Evolutionary conservation across 1,140 invertebrate genomes (phyloP), one percentile per base, ranked within the genome.

Genomic region (Cydia splendana): DNA sequence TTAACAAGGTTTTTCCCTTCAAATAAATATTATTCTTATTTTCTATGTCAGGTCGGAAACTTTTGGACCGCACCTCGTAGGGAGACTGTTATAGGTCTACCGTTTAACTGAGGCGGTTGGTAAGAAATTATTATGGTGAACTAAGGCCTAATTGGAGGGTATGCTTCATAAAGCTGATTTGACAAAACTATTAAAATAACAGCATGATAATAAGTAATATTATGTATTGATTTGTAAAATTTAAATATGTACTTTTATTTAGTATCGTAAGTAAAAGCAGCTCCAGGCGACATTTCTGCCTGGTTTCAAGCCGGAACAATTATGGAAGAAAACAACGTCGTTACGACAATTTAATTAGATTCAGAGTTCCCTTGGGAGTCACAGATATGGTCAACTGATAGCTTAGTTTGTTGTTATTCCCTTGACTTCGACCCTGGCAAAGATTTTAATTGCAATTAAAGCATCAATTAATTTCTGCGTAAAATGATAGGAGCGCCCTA

Each of bases 361-460:
- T 38, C 67, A 71, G 67, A 42, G 67, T 71, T 34, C 30, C 67
- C 34, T 38, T 9, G 38, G 34, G 67, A 71, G 67, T 71, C 67
- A 71, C 38, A 71, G 67, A 71, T 71, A 71, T 71, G 67, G 67
- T 71, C 67, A 71, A 71, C 67, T 71, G 67, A 71, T 45, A 71
- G 67, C 67, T 71, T 71, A 71, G 67, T 71, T 71, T 71, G 67
- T 71, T 71, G 67, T 71, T 71, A 42, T 20, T 71, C 67, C 67
- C 67, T 71, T 71, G 67, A 45, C 67, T 71, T 45, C 67, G 34
- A 71, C 67, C 67, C 34, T 71, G 9, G 67, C 34, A 18, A 71
- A 71, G 67, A 71, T 71, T 71, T 38, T 71, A 71, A 71, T 71
- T 71, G 67, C 67, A 71, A 71, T 71, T 71, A 71, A 48, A 71